Evolutionary conservation across 1,140 invertebrate species (phyloP), one percentile per base, ranked within the genome.

Genomic region (Drosophila serrata): DNA sequence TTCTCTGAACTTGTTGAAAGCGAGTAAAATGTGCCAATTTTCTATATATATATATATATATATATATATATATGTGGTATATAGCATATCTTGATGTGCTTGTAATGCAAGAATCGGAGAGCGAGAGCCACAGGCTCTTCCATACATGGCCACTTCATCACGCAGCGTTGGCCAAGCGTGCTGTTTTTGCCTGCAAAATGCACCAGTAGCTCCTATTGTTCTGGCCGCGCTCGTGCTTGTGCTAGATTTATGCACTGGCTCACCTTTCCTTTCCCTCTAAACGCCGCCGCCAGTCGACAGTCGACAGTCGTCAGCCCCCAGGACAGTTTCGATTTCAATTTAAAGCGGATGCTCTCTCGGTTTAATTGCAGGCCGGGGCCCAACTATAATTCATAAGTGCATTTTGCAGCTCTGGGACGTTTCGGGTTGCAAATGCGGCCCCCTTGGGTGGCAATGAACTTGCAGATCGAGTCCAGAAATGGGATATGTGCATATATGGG

Each of bases 1-100:
- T 80, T 53, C 63, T 53, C 82, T 85, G 75, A 64, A 79, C 82
- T 80, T 65, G 78, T 78, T 87, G 85, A 70, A 90, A 82, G 85
- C 69, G 85, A 88, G 68, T 90, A 88, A 88, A 90, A 90, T 88
- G 84, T 78, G 84, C 81, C 84, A 88, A 88, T 88, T 87, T 75
- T 57, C 68, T 72, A 72, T 70, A 72, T 72, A 72, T 48, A 58
- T 40, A 62, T 77, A 67, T 37, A 57, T 40, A 62, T 77, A 67
- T 37, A 57, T 72, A 72, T 70, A 72, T 72, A 72, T 48, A 58
- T 40, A 62, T 77, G 63, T 37, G 51, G 68, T 55, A 69, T 68
- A 74, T 74, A 65, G 56, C 63, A 80, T 59, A 59, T 69, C 46
- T 86, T 81, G 70, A 61, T 86, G 77, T 73, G 40, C 75, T 42